Evolutionary conservation across 2,797 vertebrate species (phyloP).

Genomic region (Typhlichthys eigenmanni): DNA sequence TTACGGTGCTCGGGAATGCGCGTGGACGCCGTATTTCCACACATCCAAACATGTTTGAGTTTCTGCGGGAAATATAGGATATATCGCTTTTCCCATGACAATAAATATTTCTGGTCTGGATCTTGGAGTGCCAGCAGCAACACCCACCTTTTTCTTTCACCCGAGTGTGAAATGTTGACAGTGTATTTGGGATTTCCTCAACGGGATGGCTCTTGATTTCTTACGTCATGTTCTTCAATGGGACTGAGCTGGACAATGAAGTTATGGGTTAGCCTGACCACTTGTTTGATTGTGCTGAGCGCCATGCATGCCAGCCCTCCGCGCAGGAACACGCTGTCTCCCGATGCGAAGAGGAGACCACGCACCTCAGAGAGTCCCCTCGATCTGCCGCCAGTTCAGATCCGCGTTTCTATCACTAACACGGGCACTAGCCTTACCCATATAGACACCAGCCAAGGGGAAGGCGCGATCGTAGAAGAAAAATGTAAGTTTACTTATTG

Average conservation of each 20-base stretch:
- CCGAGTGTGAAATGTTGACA: neutral
- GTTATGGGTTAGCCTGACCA: slow-evolving; percentile 76
- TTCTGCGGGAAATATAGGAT: no score
- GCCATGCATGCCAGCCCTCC: slow-evolving; percentile 48
- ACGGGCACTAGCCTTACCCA: neutral
- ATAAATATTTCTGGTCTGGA: no score
- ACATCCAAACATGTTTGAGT: no score
- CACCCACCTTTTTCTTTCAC: neutral
- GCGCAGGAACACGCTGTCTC: slow-evolving; percentile 25
- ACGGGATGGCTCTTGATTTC: slow-evolving; percentile 39
- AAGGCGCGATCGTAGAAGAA: slow-evolving; percentile 25
- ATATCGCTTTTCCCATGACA: no score
- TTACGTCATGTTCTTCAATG: slow-evolving; percentile 62
- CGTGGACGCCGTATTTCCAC: no score
- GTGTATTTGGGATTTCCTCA: slow-evolving; percentile 9
- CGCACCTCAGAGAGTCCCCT: slow-evolving; percentile 47
- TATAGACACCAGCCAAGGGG: slow-evolving; percentile 11
- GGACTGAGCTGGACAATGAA: slow-evolving; percentile 73
- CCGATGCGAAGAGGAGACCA: slow-evolving; percentile 25
- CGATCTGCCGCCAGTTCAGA: slow-evolving; percentile 54
- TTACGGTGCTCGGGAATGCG: no score
- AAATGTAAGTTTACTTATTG: slow-evolving; percentile 42
- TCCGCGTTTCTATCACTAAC: slow-evolving; percentile 25
- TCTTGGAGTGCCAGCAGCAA: no score
- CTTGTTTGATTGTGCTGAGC: slow-evolving; percentile 72